These are phyloP conservation scores for Sceloporus tristichus DNA, from an alignment of 2,113 vertebrate species.

Conservation along the genomic window DNA sequence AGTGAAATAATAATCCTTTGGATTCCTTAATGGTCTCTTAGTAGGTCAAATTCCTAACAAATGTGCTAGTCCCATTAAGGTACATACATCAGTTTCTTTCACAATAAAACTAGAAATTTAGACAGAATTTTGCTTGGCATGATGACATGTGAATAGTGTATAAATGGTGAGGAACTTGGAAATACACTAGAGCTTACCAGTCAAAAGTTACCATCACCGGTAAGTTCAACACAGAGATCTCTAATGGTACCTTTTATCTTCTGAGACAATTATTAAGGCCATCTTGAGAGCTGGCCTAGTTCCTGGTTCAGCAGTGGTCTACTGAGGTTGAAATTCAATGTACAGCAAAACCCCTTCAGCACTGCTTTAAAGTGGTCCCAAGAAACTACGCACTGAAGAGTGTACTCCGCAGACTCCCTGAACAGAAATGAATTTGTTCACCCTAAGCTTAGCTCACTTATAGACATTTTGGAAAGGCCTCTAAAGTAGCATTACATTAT, in stretches of 20 bases:
- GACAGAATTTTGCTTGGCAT: neutral
- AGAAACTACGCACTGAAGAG: neutral
- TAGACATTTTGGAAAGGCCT: neutral
- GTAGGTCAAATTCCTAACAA: neutral
- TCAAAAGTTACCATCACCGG: conserved; percentile 2
- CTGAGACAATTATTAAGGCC: neutral
- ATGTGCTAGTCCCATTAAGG: neutral
- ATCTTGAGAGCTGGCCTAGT: neutral
- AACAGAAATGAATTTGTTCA: neutral
- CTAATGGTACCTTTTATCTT: neutral
- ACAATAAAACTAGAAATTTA: neutral
- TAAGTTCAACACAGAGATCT: neutral
- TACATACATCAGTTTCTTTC: neutral
- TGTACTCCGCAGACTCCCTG: neutral
- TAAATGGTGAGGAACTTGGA: neutral
- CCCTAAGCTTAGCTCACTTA: neutral
- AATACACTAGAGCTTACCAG: neutral
- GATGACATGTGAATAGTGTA: rapidly evolving
- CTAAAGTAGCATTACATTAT: neutral
- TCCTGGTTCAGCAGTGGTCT: neutral
- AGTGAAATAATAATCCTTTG: too few species aligned
- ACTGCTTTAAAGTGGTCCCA: conserved; percentile 6
- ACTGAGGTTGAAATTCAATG: conserved; percentile 6
- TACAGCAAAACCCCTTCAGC: neutral
- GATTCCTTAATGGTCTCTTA: neutral